phyloP scores from a whole-genome alignment of 1,140 invertebrate species.

The Stegodyphus mimosarum region DNA sequence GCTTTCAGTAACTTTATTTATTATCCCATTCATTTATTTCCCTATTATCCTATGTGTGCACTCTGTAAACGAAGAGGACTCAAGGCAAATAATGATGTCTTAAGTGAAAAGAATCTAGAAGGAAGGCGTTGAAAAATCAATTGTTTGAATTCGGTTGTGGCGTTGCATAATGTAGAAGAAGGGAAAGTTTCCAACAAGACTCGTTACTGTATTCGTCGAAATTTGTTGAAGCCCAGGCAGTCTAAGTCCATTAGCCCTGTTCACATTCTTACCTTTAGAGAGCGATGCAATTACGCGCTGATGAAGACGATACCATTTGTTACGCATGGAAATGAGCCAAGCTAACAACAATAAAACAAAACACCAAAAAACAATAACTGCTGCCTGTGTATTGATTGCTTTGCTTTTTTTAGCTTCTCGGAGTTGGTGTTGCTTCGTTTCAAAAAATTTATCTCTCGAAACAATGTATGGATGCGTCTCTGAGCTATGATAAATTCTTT shows the following conservation, averaged over 20 bases:
- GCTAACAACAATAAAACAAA: constrained; percentile 47
- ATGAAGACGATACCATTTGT: constrained; percentile 57
- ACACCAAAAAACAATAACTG: not conserved
- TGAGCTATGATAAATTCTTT: not conserved
- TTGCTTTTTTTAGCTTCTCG: not conserved
- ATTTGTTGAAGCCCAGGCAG: constrained; percentile 16
- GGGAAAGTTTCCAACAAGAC: constrained; percentile 43
- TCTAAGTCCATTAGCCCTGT: constrained; percentile 44
- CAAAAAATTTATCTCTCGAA: constrained; percentile 19
- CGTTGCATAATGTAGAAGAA: constrained; percentile 49
- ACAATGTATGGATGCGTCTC: constrained; percentile 27
- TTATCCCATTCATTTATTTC: too few relatives aligned
- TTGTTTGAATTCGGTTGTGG: constrained; percentile 52
- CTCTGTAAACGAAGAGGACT: not conserved
- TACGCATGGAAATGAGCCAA: constrained; percentile 50
- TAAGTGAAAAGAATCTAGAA: constrained; percentile 33
- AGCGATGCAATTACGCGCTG: constrained; percentile 48
- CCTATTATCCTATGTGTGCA: too few relatives aligned
- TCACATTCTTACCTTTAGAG: constrained; percentile 56
- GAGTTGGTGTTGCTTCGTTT: not conserved
- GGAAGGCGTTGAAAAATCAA: constrained; percentile 50
- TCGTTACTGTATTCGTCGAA: constrained; percentile 26
- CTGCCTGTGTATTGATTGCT: constrained; percentile 43
- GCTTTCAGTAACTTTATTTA: too few relatives aligned
- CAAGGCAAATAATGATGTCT: constrained; percentile 24